Conservation (phyloP, 1,140 invertebrate genomes). For the Drosophila oshimai region DNA sequence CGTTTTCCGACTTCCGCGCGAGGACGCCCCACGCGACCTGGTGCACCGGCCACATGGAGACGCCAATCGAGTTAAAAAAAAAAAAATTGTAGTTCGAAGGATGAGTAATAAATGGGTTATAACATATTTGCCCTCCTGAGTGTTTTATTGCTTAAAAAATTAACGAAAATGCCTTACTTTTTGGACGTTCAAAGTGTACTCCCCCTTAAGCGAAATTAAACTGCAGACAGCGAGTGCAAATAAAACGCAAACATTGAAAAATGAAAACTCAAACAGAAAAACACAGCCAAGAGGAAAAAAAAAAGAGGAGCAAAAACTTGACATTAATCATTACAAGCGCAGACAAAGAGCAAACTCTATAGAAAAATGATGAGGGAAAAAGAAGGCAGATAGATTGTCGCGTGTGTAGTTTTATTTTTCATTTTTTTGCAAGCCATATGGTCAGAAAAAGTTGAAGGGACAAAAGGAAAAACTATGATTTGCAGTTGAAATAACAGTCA, state of each 20-base stretch:
- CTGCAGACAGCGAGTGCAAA: constrained; percentile 57
- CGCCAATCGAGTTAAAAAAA: too few species aligned
- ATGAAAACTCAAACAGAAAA: constrained; percentile 40
- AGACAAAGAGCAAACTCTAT: constrained; percentile 45
- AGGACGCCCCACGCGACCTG: too few species aligned
- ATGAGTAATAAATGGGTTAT: too few species aligned
- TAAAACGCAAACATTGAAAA: constrained; percentile 33
- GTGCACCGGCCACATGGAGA: too few species aligned
- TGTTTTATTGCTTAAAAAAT: too few species aligned
- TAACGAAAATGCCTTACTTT: too few species aligned
- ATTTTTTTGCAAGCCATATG: constrained; percentile 9
- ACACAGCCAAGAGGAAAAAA: constrained; percentile 43
- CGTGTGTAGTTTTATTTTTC: constrained; percentile 34
- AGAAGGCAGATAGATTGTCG: constrained; percentile 26
- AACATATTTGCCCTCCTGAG: too few species aligned
- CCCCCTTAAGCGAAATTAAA: constrained; percentile 74
- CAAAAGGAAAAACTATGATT: neutral
- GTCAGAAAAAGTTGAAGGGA: neutral
- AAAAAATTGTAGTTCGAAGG: too few species aligned
- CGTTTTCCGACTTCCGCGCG: too few species aligned
- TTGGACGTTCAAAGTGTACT: too few species aligned
- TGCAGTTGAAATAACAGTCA: neutral
- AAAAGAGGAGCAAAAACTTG: constrained; percentile 50
- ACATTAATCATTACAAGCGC: constrained; percentile 75
- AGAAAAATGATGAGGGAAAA: neutral